Conservation (phyloP, 2,797 vertebrate species). For the Phrynocephalus forsythii region DNA sequence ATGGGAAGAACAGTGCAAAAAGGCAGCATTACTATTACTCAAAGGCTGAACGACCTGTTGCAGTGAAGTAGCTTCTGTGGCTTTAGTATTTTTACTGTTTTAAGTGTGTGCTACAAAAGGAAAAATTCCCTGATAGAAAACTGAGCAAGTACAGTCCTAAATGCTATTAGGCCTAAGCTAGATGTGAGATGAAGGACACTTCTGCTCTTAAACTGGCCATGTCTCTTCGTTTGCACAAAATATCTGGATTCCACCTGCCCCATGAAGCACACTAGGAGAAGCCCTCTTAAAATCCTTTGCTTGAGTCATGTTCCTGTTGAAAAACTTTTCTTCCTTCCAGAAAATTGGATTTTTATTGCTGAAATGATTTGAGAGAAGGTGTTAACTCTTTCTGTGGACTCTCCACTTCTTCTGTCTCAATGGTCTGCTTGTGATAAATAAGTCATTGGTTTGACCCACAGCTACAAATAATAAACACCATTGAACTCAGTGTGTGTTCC, state of each 20-base stretch:
- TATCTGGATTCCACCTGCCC: neutral
- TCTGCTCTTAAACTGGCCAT: neutral
- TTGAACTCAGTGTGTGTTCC: neutral
- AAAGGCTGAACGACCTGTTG: neutral
- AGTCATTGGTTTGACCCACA: too few relatives aligned
- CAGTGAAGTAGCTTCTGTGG: neutral
- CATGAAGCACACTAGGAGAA: neutral
- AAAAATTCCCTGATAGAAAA: neutral
- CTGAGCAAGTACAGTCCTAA: neutral
- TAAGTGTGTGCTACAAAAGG: neutral
- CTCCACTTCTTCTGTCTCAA: neutral
- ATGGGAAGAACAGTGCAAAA: neutral
- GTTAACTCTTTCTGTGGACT: neutral
- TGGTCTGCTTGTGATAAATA: too few relatives aligned
- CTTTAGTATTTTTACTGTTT: neutral
- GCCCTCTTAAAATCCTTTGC: neutral
- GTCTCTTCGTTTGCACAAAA: neutral
- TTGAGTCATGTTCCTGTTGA: neutral
- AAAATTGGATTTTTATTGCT: neutral
- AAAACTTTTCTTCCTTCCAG: neutral
- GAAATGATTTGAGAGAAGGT: neutral
- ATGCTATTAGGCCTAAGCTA: too few relatives aligned
- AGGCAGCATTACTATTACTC: neutral
- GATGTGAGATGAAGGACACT: neutral
- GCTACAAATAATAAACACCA: too few relatives aligned